These are phyloP conservation scores for Oreortyx pictus DNA, from an alignment of 2,797 vertebrate species.

Conservation along the genomic window DNA sequence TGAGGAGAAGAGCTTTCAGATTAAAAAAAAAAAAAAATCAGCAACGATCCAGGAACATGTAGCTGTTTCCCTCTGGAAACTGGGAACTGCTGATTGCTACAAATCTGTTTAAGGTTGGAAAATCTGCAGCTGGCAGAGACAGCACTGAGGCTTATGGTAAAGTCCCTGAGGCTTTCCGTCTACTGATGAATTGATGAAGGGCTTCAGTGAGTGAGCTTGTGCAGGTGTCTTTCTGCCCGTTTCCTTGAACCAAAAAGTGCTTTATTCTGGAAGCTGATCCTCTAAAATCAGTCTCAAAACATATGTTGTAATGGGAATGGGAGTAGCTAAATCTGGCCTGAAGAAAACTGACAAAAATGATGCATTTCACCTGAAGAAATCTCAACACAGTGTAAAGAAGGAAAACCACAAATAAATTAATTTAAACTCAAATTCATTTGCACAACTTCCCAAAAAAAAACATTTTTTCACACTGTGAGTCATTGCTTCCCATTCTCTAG, in stretches of 20 bases:
- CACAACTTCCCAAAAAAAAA: not conserved
- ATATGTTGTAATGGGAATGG: rapidly evolving
- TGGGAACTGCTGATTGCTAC: conserved; percentile 56
- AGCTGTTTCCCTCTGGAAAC: conserved; percentile 49
- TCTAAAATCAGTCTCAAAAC: not conserved
- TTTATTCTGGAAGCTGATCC: not conserved
- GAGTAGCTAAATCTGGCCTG: not conserved
- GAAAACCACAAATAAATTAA: rapidly evolving
- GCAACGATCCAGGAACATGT: not conserved
- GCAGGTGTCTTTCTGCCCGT: not conserved
- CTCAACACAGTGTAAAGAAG: rapidly evolving
- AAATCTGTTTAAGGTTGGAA: conserved; percentile 48
- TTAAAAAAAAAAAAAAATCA: not conserved
- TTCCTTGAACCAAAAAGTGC: not conserved
- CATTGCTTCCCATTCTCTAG: rapidly evolving
- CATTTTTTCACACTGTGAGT: rapidly evolving
- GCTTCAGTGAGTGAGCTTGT: rapidly evolving
- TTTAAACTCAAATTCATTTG: not conserved
- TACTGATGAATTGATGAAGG: rapidly evolving
- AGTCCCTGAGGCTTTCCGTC: not conserved
- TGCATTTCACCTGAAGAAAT: not conserved
- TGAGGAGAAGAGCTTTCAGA: not conserved
- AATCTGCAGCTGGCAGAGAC: conserved; percentile 47
- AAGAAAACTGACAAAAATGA: not conserved
- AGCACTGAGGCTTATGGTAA: not conserved